Base-by-base conservation (phyloP, 2,888 invertebrate species). In the Synergus gifuensis region DNA sequence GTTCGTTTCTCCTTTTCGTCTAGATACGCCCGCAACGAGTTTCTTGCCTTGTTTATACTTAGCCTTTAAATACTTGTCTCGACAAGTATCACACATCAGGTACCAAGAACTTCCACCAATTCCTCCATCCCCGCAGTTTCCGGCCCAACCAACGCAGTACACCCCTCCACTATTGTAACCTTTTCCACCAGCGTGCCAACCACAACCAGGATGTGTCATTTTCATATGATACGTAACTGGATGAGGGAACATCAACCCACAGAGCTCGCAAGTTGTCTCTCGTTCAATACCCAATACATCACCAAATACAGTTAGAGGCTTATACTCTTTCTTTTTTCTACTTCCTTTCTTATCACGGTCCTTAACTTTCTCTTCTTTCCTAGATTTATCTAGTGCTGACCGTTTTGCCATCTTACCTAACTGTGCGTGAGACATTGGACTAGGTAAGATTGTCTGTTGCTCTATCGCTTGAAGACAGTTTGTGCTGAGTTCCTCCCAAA, bases 171-270 rank as follows among this genome's bases (percentile, higher is more conserved):
- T 97, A 92, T 98, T 98, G 93, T 98, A 99, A 0, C 98, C 99
- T 91, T 96, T 96, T 0, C 97, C 97, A 40, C 95, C 95, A 7
- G 98, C 96, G 81, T 96, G 95, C 83, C 95, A 95, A 0, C 98
- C 98, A 92, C 99, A 99, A 0, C 99, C 99, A 0, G 97, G 96
- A 93, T 99, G 99, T 62, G 95, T 93, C 90, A 96, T 95, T 49
- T 97, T 94, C 98, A 99, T 98, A 92, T 99, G 99, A 87, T 97
- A 96, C 0, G 97, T 97, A 0, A 98, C 95, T 0, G 98, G 98
- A 82, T 95, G 95, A 0, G 96, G 94, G 86, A 96, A 95, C 87
- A 93, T 93, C 49, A 95, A 95, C 5, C 96, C 97, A 90, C 99
- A 99, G 58, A 99, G 93, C 91, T 99, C 98, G 92, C 99, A 99